Base-by-base conservation (phyloP, 2,113 vertebrate genomes). In the Marmota monax region DNA sequence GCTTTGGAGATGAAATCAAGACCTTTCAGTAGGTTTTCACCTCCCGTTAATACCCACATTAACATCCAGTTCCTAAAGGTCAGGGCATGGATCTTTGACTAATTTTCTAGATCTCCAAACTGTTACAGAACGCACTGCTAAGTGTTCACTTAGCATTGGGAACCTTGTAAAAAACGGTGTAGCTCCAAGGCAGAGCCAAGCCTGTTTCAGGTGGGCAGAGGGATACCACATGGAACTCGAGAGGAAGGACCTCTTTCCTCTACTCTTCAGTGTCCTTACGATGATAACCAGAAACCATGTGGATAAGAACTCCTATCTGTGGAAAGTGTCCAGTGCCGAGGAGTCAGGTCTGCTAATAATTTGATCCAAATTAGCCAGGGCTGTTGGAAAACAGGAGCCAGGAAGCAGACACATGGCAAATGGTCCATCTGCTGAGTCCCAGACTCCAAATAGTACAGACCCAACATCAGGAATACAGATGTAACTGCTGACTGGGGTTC, bases 321-420 rank as follows among this genome's bases (percentile, higher is more conserved):
- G 42, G 67, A 3, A 61, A 88, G 72, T 45, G 14, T 73, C 3
- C 0, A 48, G 12, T 45, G 48, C 90, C 63, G 1, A 34, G 18
- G 73, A 93, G 37, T 95, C 72, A 84, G 76, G 63, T 82, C 61
- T 56, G 74, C 69, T 89, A 89, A 88, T 61, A 61, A 89, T 53
- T 39, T 78, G 67, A 96, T 96, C 91, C 96, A 97, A 92, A 78
- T 84, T 77, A 84, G 65, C 65, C 48, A 70, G 83, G 72, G 90
- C 96, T 90, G 93, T 82, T 29, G 5, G 80, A 73, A 97, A 90
- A 63, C 5, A 67, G 78, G 84, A 91, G 92, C 96, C 97, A 97
- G 84, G 86, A 95, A 93, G 83, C 90, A 97, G 94, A 84, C 91
- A 67, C 14, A 0, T 37, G 88, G 90, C 13, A 5, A 42, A 94